phyloP scores from a whole-genome alignment of 2,113 vertebrate species.

The Phoenicopterus ruber region DNA sequence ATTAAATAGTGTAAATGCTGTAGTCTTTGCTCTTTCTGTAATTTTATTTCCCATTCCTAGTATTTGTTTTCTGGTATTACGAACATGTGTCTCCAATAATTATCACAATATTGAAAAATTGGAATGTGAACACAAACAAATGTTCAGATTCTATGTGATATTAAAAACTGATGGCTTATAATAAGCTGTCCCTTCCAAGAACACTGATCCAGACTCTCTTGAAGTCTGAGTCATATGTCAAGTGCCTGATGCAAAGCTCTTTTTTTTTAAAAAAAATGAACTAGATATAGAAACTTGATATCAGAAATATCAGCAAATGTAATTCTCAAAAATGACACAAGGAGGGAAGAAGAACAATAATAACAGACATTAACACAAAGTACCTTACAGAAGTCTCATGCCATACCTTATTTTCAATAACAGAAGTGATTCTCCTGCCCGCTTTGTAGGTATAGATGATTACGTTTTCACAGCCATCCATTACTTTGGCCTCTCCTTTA shows the following conservation, averaged over 20 bases:
- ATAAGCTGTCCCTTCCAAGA: background rate
- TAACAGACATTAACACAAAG: background rate
- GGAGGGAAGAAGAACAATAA: background rate
- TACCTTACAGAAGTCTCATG: background rate
- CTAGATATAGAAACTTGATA: background rate
- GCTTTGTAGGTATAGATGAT: slow-evolving; percentile 77
- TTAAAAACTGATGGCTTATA: background rate
- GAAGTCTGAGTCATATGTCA: background rate
- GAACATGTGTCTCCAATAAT: background rate
- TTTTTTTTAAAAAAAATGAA: background rate
- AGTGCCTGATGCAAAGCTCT: background rate
- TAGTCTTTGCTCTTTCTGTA: background rate
- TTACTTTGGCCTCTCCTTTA: slow-evolving; percentile 74
- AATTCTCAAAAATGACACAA: background rate
- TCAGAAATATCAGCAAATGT: background rate
- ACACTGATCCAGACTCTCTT: background rate
- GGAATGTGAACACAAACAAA: background rate
- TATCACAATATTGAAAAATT: background rate
- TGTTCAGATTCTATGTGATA: background rate
- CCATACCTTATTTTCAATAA: slow-evolving; percentile 89
- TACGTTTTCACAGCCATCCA: slow-evolving; percentile 79
- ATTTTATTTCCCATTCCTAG: background rate
- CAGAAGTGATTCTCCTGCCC: slow-evolving; percentile 82
- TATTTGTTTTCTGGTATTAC: background rate
- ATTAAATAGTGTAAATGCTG: background rate